Evolutionary conservation across 2,888 invertebrate species (phyloP).

Genomic region (Folsomia candida): DNA sequence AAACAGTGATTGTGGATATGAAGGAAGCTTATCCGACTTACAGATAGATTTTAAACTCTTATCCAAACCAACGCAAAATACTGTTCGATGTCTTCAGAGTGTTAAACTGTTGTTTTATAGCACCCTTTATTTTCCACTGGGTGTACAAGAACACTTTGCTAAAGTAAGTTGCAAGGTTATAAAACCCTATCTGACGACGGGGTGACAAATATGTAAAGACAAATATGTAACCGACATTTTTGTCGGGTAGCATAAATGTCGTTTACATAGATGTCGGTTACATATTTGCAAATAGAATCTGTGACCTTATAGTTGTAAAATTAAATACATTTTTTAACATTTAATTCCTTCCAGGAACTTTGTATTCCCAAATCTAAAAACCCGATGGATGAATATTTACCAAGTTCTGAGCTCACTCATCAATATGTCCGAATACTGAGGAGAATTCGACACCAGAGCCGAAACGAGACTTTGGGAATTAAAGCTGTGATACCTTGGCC

Average conservation of each 20-base stretch:
- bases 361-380: no score
- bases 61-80: not conserved
- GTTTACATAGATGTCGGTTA: no score
- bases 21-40: not conserved
- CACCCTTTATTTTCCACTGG: not conserved
- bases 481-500: not conserved
- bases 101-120: not conserved
- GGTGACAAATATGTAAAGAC: no score
- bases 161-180: not conserved
- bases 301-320: not conserved
- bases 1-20: not conserved
- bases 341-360: not conserved
- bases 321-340: not conserved
- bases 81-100: not conserved
- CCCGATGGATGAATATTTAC: not conserved
- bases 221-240: no score
- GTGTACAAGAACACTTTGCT: not conserved
- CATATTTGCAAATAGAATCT: no score
- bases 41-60: not conserved
- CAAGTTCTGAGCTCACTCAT: not conserved
- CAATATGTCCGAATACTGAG: not conserved
- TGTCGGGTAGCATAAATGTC: no score
- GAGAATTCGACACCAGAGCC: not conserved
- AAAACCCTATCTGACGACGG: no score
- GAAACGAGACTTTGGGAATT: not conserved